Evolutionary conservation across 2,113 vertebrate species (phyloP), one percentile per base, ranked within the genome.

Genomic region (Gymnarchus niloticus): DNA sequence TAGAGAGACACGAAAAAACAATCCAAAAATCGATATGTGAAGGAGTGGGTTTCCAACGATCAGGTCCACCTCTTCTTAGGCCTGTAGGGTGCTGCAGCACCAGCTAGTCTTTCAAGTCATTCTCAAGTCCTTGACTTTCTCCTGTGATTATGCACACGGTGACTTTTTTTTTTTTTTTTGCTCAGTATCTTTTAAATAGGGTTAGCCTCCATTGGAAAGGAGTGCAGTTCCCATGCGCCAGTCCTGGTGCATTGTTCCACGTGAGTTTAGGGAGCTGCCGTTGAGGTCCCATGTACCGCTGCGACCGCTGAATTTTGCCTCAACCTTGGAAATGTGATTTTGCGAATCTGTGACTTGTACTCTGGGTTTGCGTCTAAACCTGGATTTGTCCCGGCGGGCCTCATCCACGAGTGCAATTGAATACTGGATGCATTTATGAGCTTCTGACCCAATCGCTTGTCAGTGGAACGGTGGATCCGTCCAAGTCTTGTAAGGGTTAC

Each of bases 1-100:
- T 28, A 56, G 44, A 78, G 65, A 33, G 9, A 25, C 17, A 77
- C 5, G 9, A 25, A 48, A 37, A 84, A 54, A 85, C 33, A 56
- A 85, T 46, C 69, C 65, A 14, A 41, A n/a, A 54, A 85, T 85
- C 73, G 44, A 85, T 57, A 41, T 25, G 12, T 48, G 52, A 57
- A 51, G 10, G 52, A 85, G 33, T 51, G 25, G 51, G 7, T 28
- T 37, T 19, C 46, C 7, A 41, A 44, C 33, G 52, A 41, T 10
- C 19, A 33, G 33, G 54, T 59, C 12, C 19, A 21, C 77, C 8
- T 28, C 41, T 44, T 46, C 3, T 28, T 41, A 14, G 41, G 37
- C 25, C 61, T 33, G 61, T 6, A 23, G 41, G 7, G n/a, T 3
- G 37, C 52, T 46, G 6, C 33, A 37, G 41, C 57, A 2, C 1